Percentiles rank a stretch among this genome's conserved stretches.
Evolutionary conservation across 2,113 vertebrate genomes (phyloP).

Genomic region (Smithornis capensis): DNA sequence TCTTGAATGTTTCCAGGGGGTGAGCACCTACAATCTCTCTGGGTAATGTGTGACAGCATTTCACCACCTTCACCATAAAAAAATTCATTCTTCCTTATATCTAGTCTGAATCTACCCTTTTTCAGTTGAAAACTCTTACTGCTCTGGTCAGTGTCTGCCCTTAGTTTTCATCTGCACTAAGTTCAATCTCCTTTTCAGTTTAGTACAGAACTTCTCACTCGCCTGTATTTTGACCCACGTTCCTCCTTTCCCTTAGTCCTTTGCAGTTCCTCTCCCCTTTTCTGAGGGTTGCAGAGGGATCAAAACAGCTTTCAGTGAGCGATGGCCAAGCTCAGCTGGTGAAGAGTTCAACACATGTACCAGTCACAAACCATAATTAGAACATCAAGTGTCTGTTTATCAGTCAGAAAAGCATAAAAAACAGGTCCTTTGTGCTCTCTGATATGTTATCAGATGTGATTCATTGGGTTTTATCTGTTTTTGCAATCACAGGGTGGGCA

Average conservation of each 20-base stretch:
- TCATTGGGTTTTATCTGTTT: background rate
- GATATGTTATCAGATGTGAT: constrained; percentile 54
- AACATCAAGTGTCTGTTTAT: background rate
- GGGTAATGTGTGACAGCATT: background rate
- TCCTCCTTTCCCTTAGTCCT: background rate
- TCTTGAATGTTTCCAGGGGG: background rate
- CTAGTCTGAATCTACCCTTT: background rate
- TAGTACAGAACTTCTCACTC: background rate
- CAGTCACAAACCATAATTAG: background rate
- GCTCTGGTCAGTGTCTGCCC: background rate
- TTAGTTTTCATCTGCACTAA: background rate
- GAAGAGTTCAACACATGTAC: background rate
- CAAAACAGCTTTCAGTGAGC: background rate
- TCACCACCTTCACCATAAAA: background rate
- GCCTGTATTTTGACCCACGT: rapidly evolving
- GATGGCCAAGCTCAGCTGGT: rapidly evolving
- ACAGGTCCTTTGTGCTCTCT: background rate
- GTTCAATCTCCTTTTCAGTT: background rate
- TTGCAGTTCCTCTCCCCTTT: background rate
- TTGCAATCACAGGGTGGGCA: background rate
- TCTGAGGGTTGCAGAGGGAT: background rate
- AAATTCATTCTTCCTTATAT: background rate
- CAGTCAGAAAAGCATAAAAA: background rate
- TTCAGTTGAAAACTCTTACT: background rate
- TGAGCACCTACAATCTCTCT: background rate